Conservation (phyloP, 2,113 vertebrate genomes). For the Ellobius talpinus region DNA sequence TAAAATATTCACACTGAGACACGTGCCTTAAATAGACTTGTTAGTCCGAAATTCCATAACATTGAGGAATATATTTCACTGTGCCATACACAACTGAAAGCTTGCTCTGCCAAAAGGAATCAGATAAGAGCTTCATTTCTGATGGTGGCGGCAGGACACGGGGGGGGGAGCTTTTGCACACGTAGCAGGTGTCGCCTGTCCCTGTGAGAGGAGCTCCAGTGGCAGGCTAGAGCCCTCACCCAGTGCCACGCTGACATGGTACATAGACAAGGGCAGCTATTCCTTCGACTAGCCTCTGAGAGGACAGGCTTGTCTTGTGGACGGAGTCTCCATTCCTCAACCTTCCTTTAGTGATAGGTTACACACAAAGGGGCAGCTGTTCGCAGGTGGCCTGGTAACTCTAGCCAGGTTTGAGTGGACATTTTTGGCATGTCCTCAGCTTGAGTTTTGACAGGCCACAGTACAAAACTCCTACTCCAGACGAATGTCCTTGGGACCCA, state of each 20-base stretch:
- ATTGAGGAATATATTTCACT: conserved; percentile 88
- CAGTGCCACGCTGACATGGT: not conserved
- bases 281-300: conserved; percentile 74
- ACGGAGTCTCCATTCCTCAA: conserved; percentile 58
- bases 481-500: conserved; percentile 73
- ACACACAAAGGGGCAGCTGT: conserved; percentile 45
- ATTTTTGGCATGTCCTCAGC: conserved; percentile 83
- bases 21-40: conserved; percentile 91
- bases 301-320: conserved; percentile 65
- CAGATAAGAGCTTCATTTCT: conserved; percentile 76
- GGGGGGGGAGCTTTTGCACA: conserved; percentile 73
- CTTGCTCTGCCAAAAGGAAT: conserved; percentile 87
- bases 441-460: conserved; percentile 64
- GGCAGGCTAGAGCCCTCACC: conserved; percentile 37
- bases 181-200: conserved; percentile 55
- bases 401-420: conserved; percentile 67
- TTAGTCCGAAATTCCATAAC: conserved; percentile 87
- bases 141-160: conserved; percentile 74
- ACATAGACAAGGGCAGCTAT: conserved; percentile 76
- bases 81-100: conserved; percentile 89
- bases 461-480: conserved; percentile 74
- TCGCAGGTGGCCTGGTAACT: conserved; percentile 73
- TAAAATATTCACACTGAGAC: conserved; percentile 88
- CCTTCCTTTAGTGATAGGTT: conserved; percentile 4
- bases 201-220: conserved; percentile 30